These are phyloP conservation scores for Cyphomyrus discorhynchus DNA, from an alignment of 2,113 vertebrate genomes.

Conservation along the genomic window DNA sequence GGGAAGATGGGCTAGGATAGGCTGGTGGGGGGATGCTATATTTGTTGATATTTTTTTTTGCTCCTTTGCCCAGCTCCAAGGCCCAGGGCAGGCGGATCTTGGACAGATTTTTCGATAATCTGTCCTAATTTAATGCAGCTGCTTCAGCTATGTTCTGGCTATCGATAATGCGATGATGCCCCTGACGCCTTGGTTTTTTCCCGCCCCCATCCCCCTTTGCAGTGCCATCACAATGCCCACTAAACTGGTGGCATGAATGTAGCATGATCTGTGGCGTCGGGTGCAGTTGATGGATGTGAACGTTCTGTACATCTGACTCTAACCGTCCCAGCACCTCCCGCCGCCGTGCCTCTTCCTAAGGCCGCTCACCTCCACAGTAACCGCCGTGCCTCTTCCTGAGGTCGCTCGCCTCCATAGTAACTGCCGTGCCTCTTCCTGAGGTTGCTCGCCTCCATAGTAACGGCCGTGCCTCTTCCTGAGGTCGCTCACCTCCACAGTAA, in stretches of 20 bases:
- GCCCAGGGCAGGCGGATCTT: background rate
- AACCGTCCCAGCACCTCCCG: background rate
- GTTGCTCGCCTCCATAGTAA: constrained; percentile 37
- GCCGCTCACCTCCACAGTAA: too few relatives aligned
- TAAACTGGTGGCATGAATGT: background rate
- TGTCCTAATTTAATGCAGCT: constrained; percentile 3
- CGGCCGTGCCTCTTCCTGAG: background rate
- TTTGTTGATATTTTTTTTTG: background rate
- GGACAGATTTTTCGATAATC: background rate
- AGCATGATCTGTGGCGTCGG: background rate
- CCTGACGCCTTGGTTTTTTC: background rate
- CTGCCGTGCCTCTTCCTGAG: constrained; percentile 23
- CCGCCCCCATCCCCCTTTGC: too few relatives aligned
- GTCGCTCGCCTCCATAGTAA: too few relatives aligned
- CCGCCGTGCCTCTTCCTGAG: too few relatives aligned
- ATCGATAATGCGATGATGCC: background rate
- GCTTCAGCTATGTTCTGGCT: background rate
- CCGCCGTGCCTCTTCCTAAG: background rate
- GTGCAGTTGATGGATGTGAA: background rate
- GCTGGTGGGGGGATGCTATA: background rate
- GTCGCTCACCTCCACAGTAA: constrained; percentile 38
- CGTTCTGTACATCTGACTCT: background rate
- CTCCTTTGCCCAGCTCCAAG: background rate
- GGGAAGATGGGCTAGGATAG: background rate
- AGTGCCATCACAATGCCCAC: background rate